Evolutionary conservation across 2,113 vertebrate genomes (phyloP), one percentile per base, ranked within the genome.

Genomic region (Labeo catla): DNA sequence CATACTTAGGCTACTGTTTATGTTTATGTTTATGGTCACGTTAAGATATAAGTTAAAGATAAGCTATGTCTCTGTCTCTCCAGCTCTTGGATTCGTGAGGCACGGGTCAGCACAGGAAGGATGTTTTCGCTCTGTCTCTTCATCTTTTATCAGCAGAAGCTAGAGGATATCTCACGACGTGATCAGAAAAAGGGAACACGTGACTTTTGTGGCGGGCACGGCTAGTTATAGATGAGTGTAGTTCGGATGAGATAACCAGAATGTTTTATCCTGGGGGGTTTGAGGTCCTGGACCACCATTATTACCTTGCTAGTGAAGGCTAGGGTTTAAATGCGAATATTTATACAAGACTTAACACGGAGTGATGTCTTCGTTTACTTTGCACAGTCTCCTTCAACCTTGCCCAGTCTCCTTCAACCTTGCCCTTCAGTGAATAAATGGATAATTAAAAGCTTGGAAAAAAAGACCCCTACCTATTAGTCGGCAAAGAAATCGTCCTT

Each of bases 101-200:
- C 78, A 65, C 8, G 7, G 28, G 76, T 78, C 76, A 78, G 15
- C 76, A 50, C 73, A 57, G 4, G 28, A 39, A 78, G 52, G 9
- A 78, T 57, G 9, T 78, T 39, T 57, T 54, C 15, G 36, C 77
- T 45, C 13, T 7, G 2, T 79, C 21, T 63, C 36, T 19, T 45
- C 2, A 23, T 81, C 6, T 80, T 36, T 65, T 81, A 81, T 81
- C 79, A 49, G n/a, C 79, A 81, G n/a, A 43, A 65, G 77, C 54
- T 63, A 59, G 36, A 61, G 57, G 21, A 80, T 63, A 80, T 80
- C 52, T 79, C 15, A 2, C n/a, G 57, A 80, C 54, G 11, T 65
- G 43, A 47, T 65, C 13, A 65, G 39, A 49, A 47, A 78, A 57
- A 13, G 6, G 7, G 39, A 81, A 65, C 78, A 80, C 57, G 57